Conservation (phyloP, 2,888 invertebrate species). For the Oscheius sp. region DNA sequence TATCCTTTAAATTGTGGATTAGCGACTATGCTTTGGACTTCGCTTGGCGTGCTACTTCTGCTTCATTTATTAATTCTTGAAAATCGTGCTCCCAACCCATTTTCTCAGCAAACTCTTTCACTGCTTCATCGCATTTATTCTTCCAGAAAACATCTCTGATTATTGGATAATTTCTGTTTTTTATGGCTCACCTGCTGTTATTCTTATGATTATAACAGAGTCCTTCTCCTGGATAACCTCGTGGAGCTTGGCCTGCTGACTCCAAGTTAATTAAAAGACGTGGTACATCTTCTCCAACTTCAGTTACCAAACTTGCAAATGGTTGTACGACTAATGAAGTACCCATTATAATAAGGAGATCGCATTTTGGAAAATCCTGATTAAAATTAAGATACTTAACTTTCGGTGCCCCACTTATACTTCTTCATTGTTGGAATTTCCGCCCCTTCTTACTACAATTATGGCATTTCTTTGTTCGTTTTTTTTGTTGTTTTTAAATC, state of each 20-base stretch:
- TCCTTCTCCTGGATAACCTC: constrained; percentile 17
- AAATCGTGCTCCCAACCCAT: constrained; percentile 71
- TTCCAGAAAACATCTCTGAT: constrained; percentile 72
- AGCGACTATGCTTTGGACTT: neutral
- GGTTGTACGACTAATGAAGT: constrained; percentile 93
- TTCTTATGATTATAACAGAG: constrained; percentile 40
- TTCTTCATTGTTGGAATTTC: too few species aligned
- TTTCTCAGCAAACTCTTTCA: constrained; percentile 69
- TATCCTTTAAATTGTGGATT: neutral
- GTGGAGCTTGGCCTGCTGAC: constrained; percentile 76
- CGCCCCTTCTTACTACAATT: too few species aligned
- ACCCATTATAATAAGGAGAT: constrained; percentile 91
- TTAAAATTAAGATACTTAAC: too few species aligned
- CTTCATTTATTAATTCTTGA: constrained; percentile 31
- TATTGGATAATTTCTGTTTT: neutral
- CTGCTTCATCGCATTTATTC: constrained; percentile 72
- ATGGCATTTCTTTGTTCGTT: too few species aligned
- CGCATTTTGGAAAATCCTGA: constrained; percentile 85
- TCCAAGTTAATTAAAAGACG: constrained; percentile 87
- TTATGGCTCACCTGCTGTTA: constrained; percentile 37
- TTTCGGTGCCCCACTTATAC: too few species aligned
- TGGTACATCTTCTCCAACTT: constrained; percentile 80
- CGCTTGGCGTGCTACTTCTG: constrained; percentile 7
- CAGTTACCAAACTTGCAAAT: constrained; percentile 86
- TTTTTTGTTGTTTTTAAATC: too few species aligned